A percentile compares a stretch with the other conserved stretches of the same genome.
These are phyloP conservation scores for Parauchenoglanis ngamensis DNA, from an alignment of 2,797 vertebrate genomes.

Conservation along the genomic window DNA sequence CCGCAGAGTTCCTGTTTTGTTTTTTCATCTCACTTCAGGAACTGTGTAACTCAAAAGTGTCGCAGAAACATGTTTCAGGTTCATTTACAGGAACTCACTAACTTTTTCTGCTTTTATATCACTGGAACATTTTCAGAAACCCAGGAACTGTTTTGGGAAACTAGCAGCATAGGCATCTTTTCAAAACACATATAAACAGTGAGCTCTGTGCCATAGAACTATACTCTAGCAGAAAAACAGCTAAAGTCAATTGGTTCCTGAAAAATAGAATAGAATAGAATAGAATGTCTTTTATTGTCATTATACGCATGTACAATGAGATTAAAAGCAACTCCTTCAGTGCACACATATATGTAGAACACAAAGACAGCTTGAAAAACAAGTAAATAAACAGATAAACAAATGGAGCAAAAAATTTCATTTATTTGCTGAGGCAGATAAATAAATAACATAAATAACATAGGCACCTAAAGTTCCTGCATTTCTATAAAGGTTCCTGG, in stretches of 20 bases:
- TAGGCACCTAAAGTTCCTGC: neutral
- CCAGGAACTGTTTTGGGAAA: neutral
- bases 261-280: too few species aligned
- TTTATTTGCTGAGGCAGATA: too few species aligned
- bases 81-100: neutral
- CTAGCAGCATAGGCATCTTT: neutral
- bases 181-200: neutral
- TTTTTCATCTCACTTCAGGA: neutral
- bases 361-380: too few species aligned
- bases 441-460: neutral
- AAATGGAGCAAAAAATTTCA: too few species aligned
- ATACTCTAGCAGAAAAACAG: neutral
- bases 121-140: neutral
- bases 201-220: neutral
- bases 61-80: neutral
- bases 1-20: neutral
- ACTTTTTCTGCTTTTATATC: neutral
- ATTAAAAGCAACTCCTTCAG: too few species aligned
- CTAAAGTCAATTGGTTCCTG: neutral
- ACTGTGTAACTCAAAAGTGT: neutral
- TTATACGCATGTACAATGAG: too few species aligned
- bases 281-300: too few species aligned
- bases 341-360: too few species aligned
- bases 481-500: neutral
- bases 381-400: too few species aligned